These are phyloP conservation scores for Eristalis pertinax DNA, from an alignment of 2,888 invertebrate genomes.

Conservation along the genomic window DNA sequence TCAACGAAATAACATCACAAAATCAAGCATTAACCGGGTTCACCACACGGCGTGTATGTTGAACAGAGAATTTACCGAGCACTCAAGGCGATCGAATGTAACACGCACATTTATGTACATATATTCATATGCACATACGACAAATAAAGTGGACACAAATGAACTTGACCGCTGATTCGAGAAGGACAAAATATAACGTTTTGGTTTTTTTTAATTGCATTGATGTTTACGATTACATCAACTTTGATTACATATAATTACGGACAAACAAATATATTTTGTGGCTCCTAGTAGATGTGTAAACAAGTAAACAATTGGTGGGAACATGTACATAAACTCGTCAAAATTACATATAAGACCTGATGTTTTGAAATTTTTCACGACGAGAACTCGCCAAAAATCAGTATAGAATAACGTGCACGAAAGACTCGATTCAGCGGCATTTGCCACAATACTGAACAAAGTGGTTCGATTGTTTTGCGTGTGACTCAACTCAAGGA, in stretches of 20 bases:
- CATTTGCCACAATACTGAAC: constrained; percentile 71
- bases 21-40: background rate
- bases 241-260: background rate
- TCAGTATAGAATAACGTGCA: constrained; percentile 65
- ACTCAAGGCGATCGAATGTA: constrained; percentile 1
- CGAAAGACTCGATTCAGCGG: constrained; percentile 71
- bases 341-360: background rate
- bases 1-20: constrained; percentile 3
- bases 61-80: constrained; percentile 22
- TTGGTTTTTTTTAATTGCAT: background rate
- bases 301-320: background rate
- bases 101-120: constrained; percentile 43
- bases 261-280: background rate
- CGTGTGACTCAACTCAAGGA: constrained; percentile 68
- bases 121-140: background rate
- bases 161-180: constrained; percentile 48
- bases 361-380: constrained; percentile 39
- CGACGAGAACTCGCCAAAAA: constrained; percentile 67
- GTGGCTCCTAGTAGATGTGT: background rate
- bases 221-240: background rate
- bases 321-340: background rate
- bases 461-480: constrained; percentile 56
- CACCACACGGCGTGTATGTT: background rate
- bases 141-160: background rate
- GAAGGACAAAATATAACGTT: background rate